Base-by-base conservation (phyloP, 2,888 invertebrate species). In the Ischnura elegans region DNA sequence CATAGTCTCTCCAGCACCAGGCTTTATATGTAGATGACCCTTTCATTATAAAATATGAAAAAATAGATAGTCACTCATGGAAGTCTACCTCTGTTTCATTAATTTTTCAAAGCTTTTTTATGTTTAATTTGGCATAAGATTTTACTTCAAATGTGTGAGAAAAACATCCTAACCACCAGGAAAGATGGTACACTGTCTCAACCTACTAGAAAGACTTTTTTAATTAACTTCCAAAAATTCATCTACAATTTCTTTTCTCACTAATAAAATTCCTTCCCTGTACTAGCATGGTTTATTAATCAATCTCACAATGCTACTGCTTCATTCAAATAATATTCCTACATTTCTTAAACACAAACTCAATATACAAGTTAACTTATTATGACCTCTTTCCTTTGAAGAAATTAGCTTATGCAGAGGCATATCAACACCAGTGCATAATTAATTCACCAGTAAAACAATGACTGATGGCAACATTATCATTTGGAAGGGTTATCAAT, bases 41-140 rank as follows among this genome's bases (percentile, higher is more conserved):
- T 55, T 90, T 90, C 43, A 66, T 61, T 90, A 90, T 90, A 90
- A 90, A 90, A 90, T 66, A 90, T 90, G 90, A 43, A 90, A 90
- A 90, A 90, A 90, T 61, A 61, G 43, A n/a, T 42, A 43, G 47
- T 61, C 55, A 43, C 45, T 43, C 29, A 61, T 43, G 90, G 61
- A 61, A 90, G n/a, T 90, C 61, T 61, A 43, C 61, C 36, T 90
- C 61, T n/a, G 19, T 43, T 90, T 43, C 43, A 43, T 61, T 61
- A n/a, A 61, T 25, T 43, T 90, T 90, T 66, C 61, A 90, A 66
- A 90, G n/a, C 61, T 90, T 61, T 90, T 55, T n/a, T 42, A 43
- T 66, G 76, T 61, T 90, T 3, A 43, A 43, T n/a, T 43, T 90
- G 61, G 55, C 90, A 43, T 25, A 61, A 43, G 29, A 43, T 45